phyloP scores from a whole-genome alignment of 2,888 invertebrate species.

The Antheraea assamensis region DNA sequence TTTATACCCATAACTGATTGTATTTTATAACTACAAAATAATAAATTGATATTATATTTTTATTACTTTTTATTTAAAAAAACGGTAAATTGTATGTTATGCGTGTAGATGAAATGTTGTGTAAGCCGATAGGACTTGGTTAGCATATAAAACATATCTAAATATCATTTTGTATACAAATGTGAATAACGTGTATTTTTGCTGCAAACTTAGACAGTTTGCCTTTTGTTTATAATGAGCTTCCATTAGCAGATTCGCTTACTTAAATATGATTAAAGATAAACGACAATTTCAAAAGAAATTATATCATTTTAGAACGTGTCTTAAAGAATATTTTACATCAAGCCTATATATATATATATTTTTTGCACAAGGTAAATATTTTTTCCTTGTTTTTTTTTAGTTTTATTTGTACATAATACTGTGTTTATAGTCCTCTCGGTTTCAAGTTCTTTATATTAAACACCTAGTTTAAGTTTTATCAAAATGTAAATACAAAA shows the following conservation, averaged over 20 bases:
- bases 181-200: background rate
- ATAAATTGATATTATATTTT: constrained; percentile 6
- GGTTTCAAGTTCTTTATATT: background rate
- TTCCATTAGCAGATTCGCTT: background rate
- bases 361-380: too few species aligned
- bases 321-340: background rate
- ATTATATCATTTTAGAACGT: background rate
- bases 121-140: background rate
- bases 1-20: background rate
- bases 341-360: too few species aligned
- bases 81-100: background rate
- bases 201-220: background rate
- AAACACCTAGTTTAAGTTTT: constrained; percentile 22
- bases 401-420: background rate
- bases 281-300: background rate
- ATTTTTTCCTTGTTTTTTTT: too few species aligned
- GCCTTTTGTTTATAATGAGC: background rate
- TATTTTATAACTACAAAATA: background rate
- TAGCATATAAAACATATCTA: constrained; percentile 1
- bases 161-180: background rate
- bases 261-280: background rate
- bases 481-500: constrained; percentile 48
- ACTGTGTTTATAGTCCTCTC: background rate
- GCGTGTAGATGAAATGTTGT: background rate
- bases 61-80: background rate